These are phyloP conservation scores for Sphaeramia orbicularis DNA, from an alignment of 2,797 vertebrate species.

Conservation along the genomic window DNA sequence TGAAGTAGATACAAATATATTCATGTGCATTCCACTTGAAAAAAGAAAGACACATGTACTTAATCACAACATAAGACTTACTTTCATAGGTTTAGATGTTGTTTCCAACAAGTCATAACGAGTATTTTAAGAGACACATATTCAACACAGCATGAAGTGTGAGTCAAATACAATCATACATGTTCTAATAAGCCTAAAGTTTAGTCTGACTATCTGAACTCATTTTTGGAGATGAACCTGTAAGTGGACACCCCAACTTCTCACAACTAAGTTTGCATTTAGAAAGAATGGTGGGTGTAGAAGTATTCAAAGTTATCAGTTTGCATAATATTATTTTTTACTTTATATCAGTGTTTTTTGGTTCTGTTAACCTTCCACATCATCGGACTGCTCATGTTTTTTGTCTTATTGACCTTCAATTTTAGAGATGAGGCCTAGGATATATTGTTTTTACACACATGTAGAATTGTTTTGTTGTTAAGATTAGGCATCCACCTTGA, in stretches of 20 bases:
- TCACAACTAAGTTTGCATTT: too few species aligned
- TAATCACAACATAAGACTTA: background rate
- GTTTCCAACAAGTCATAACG: background rate
- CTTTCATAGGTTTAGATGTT: background rate
- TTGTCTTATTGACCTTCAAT: too few species aligned
- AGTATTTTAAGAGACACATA: too few species aligned
- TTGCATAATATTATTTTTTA: too few species aligned
- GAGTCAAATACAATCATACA: background rate
- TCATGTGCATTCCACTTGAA: background rate
- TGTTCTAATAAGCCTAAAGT: background rate
- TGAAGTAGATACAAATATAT: background rate
- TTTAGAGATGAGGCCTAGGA: too few species aligned
- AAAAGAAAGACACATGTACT: background rate
- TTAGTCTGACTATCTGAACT: conserved; percentile 1
- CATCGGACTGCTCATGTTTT: too few species aligned
- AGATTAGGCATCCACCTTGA: too few species aligned
- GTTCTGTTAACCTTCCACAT: too few species aligned
- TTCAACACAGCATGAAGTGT: background rate
- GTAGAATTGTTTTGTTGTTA: background rate
- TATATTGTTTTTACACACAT: background rate
- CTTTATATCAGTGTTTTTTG: too few species aligned
- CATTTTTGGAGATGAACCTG: background rate
- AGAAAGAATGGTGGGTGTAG: too few species aligned
- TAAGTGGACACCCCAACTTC: too few species aligned
- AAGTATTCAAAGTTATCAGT: too few species aligned